These are phyloP conservation scores for Tolmerus cingulatus DNA, from an alignment of 2,888 invertebrate genomes.

Conservation along the genomic window DNA sequence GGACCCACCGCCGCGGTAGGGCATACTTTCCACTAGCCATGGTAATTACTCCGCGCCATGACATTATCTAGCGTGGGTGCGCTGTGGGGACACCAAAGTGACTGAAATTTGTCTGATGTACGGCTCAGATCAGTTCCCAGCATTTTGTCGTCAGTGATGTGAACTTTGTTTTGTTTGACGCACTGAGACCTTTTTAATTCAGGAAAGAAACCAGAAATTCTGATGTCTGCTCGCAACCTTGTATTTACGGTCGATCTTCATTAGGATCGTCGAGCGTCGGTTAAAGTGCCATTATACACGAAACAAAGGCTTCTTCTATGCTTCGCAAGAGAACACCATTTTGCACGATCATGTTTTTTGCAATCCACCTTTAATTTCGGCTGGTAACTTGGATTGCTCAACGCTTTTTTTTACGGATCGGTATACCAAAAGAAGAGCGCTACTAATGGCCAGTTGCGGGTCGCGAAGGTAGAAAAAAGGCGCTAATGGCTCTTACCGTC, in stretches of 20 bases:
- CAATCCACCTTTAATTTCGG: neutral
- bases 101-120: neutral
- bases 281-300: neutral
- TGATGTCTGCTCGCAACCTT: neutral
- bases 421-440: neutral
- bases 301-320: neutral
- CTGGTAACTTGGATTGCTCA: neutral
- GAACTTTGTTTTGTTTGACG: neutral
- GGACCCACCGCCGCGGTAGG: neutral
- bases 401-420: neutral
- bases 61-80: neutral
- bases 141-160: neutral
- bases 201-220: neutral
- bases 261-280: neutral
- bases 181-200: neutral
- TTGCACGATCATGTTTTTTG: neutral
- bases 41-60: neutral
- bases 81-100: neutral
- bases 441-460: neutral
- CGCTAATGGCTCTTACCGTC: conserved; percentile 16
- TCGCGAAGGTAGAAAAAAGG: neutral
- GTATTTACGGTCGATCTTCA: neutral
- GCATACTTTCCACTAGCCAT: neutral
- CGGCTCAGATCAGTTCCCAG: neutral
- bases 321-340: neutral